These are phyloP conservation scores for Scophthalmus maximus DNA, from an alignment of 2,113 vertebrate species.

Conservation along the genomic window DNA sequence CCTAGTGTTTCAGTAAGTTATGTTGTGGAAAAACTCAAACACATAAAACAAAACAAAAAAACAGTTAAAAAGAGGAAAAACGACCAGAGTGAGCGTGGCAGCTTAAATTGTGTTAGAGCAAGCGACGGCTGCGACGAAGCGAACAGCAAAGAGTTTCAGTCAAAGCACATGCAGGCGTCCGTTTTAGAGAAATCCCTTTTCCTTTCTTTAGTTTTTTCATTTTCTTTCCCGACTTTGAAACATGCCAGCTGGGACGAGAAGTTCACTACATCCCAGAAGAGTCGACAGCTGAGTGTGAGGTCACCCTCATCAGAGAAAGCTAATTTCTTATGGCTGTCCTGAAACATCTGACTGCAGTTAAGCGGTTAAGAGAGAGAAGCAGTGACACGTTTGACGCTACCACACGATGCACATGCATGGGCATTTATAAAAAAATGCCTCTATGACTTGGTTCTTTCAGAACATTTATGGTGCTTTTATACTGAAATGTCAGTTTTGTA, in stretches of 20 bases:
- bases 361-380: conserved; percentile 40
- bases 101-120: conserved; percentile 74
- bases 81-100: conserved; percentile 60
- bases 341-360: conserved; percentile 34
- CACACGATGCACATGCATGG: conserved; percentile 56
- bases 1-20: conserved; percentile 64
- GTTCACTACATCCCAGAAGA: conserved; percentile 40
- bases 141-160: conserved; percentile 61
- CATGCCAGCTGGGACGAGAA: conserved; percentile 44
- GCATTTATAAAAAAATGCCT: neutral
- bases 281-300: conserved; percentile 40
- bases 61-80: conserved; percentile 52
- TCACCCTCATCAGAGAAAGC: conserved; percentile 26
- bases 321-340: conserved; percentile 22
- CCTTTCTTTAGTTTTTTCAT: too few species aligned
- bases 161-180: conserved; percentile 84
- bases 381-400: conserved; percentile 24
- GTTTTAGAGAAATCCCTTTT: conserved; percentile 23
- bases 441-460: neutral
- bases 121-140: conserved; percentile 75
- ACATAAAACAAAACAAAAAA: conserved; percentile 55
- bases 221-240: conserved; percentile 23
- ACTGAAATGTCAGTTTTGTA: neutral
- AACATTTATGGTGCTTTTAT: neutral
- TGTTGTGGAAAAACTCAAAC: conserved; percentile 33